Base-by-base conservation (phyloP, 2,888 invertebrate genomes). In the Lepidochitona cinerea region DNA sequence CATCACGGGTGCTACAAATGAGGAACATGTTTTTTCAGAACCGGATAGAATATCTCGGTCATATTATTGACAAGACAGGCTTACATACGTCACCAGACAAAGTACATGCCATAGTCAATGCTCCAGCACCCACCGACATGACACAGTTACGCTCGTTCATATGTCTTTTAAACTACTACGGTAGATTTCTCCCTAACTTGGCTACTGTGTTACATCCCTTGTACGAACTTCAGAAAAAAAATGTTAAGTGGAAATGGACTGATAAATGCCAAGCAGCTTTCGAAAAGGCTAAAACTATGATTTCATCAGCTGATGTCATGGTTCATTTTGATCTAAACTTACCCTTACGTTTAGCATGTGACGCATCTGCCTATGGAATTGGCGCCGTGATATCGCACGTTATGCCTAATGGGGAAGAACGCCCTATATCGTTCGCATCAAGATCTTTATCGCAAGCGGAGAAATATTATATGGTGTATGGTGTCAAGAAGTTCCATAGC, bases 351-450 rank as follows among this genome's bases (percentile, higher is more conserved):
- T 70, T 91, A 4, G 85, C 89, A 0, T 87, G 88, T 59, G 91
- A 92, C 81, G 91, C 91, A 0, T 87, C 86, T 33, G 83, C 84
- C 5, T 76, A 73, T 37, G 89, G 89, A 26, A 70, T 87, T 37
- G 88, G 87, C n/a, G 85, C 89, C 1, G 89, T 90, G 14, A n/a
- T 81, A 26, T 76, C 77, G 41, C 79, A 82, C 49, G 70, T 41
- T 7, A 53, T 74, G 23, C 73, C 73, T 35, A 74, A 76, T 71
- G 76, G 79, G 7, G 52, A 54, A 12, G 80, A 81, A 64, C 73
- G 85, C 74, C 89, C 91, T 6, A 89, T 91, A 49, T 81, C 85
- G 1, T 91, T 89, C 74, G 90, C 89, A 0, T 91, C 89, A 68
- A 83, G 85, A 14, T 89, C 90, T 69, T 88, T 92, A 73, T 82